Evolutionary conservation across 2,797 vertebrate species (phyloP).

Genomic region (Poecilia picta): DNA sequence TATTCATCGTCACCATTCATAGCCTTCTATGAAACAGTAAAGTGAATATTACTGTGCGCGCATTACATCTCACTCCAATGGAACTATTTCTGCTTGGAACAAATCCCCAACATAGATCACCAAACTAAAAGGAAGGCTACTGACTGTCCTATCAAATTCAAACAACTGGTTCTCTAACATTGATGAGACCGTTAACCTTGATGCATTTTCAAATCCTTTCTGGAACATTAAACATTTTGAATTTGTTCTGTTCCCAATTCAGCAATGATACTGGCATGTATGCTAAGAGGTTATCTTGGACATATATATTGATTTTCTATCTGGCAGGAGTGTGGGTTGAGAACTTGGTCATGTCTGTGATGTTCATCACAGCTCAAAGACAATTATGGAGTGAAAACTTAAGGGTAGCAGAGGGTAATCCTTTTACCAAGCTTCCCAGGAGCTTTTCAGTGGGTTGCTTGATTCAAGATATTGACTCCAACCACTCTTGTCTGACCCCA

Average conservation of each 20-base stretch:
- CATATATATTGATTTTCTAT: conserved; percentile 64
- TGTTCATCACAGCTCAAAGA: conserved; percentile 80
- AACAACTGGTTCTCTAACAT: conserved; percentile 56
- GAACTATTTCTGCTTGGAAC: conserved; percentile 59
- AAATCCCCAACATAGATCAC: conserved; percentile 71
- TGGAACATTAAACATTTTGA: conserved; percentile 54
- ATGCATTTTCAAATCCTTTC: conserved; percentile 62
- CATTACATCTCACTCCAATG: conserved; percentile 57
- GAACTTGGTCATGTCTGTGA: conserved; percentile 62
- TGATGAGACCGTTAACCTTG: conserved; percentile 73
- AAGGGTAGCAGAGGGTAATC: conserved; percentile 79
- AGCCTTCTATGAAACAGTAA: conserved; percentile 55
- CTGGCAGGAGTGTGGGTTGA: conserved; percentile 55
- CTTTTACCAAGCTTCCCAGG: conserved; percentile 76
- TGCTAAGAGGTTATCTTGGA: conserved; percentile 23
- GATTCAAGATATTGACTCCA: conserved; percentile 76
- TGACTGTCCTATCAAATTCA: conserved; percentile 66
- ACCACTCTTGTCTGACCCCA: conserved; percentile 73
- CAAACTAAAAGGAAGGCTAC: conserved; percentile 68
- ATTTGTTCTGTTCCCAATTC: conserved; percentile 40
- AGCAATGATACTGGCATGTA: conserved; percentile 54
- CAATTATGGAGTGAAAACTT: conserved; percentile 79
- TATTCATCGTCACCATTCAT: conserved; percentile 60
- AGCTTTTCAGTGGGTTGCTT: conserved; percentile 62
- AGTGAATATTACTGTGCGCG: conserved; percentile 61